Conservation (phyloP, 2,888 invertebrate species). For the Enoplolaimus lenunculus region DNA sequence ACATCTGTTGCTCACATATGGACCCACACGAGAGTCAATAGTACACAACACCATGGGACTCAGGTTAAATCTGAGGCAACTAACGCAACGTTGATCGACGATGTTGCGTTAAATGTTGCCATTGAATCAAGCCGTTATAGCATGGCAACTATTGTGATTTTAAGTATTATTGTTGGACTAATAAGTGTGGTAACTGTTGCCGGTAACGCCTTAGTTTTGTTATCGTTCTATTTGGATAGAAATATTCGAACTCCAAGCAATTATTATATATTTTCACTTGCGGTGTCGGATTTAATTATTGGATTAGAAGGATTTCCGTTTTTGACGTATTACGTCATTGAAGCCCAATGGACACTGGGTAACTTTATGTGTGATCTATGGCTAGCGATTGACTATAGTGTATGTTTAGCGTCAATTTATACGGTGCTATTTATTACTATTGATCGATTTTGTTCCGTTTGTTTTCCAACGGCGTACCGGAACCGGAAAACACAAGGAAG, state of each 20-base stretch:
- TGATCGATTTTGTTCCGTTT: conserved; percentile 94
- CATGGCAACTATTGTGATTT: no score
- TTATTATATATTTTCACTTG: conserved; percentile 95
- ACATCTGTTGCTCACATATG: no score
- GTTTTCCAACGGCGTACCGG: conserved; percentile 88
- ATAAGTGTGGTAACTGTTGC: conserved; percentile 35
- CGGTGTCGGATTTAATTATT: conserved; percentile 89
- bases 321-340: conserved; percentile 88
- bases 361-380: conserved; percentile 89
- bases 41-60: no score
- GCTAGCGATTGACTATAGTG: conserved; percentile 96
- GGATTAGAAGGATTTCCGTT: conserved; percentile 97
- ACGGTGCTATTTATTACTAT: conserved; percentile 95
- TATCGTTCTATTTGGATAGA: conserved; percentile 39
- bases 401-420: conserved; percentile 95
- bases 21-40: no score
- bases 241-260: conserved; percentile 78
- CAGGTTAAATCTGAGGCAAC: no score
- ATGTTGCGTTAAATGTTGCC: no score
- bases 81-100: no score
- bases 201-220: conserved; percentile 65
- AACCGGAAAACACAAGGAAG: conserved; percentile 85
- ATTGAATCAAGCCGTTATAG: no score
- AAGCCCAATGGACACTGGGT: conserved; percentile 92
- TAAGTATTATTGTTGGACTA: conserved; percentile 12